phyloP scores from a whole-genome alignment of 2,797 vertebrate genomes.

The Galago senegalensis region DNA sequence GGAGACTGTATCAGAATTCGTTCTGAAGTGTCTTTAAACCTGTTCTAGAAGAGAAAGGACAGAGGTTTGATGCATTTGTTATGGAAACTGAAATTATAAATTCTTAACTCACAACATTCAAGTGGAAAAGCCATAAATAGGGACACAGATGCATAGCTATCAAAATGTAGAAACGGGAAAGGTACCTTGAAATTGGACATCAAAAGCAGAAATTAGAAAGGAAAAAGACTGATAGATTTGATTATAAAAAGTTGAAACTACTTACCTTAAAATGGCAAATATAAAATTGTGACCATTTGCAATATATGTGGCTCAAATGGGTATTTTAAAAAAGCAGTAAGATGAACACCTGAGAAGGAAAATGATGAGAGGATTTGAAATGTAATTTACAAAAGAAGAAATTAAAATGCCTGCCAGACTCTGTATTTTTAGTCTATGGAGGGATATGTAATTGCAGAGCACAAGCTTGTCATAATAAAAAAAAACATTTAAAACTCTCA shows the following conservation, averaged over 20 bases:
- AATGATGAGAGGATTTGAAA: not conserved
- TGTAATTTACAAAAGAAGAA: slow-evolving; percentile 16
- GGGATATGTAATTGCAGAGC: not conserved
- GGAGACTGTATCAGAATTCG: not conserved
- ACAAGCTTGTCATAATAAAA: not conserved
- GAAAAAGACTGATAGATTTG: not conserved
- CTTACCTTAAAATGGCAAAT: not conserved
- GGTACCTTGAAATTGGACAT: not conserved
- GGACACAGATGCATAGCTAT: not conserved
- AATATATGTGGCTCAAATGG: not conserved
- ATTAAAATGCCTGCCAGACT: not conserved
- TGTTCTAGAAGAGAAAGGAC: not conserved
- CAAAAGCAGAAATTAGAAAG: slow-evolving; percentile 3
- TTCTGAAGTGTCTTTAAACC: slow-evolving; percentile 28
- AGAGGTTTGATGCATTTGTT: not conserved
- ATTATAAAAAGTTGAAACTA: not conserved
- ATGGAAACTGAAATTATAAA: not conserved
- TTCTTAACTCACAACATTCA: not conserved
- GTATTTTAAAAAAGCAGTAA: slow-evolving; percentile 14
- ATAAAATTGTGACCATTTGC: slow-evolving; percentile 31
- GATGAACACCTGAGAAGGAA: not conserved
- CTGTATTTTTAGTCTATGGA: not conserved
- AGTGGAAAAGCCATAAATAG: not conserved
- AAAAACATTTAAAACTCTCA: not conserved
- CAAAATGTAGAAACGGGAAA: not conserved